Evolutionary conservation across 2,113 vertebrate species (phyloP), one percentile per base, ranked within the genome.

Genomic region (Circaetus gallicus): DNA sequence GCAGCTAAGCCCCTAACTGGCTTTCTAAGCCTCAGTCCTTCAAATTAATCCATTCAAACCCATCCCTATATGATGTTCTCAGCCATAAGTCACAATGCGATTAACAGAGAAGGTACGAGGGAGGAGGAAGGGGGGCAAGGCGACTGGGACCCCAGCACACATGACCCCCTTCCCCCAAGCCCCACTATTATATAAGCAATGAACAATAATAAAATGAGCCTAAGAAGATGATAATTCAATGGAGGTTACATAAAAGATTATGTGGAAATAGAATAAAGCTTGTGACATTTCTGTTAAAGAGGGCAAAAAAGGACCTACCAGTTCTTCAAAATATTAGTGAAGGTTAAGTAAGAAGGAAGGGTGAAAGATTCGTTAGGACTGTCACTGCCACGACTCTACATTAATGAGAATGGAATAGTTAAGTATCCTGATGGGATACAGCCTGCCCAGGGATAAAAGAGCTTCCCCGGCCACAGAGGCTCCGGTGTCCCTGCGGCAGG

Each of bases 1-100:
- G 82, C 49, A 86, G 86, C 74, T 95, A 95, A 97, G 87, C 62
- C 58, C 74, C 62, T 93, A 94, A 91, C 73, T 96, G 93, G 87
- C 93, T 93, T 96, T 88, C 84, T 91, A 90, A 97, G 89, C 82
- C 6, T 8, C 82, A 90, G 31, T 82, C 89, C 47, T 95, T 93
- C 81, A 82, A 70, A 88, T 80, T 88, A 97, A 95, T 96, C 86
- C 77, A 50, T 89, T 97, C 95, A 97, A 97, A 94, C 32, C 15
- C 59, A 94, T 73, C 81, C 87, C 71, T 52, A 4, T 70, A 55
- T 69, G 89, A 87, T 70, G 86, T 82, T 89, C 83, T 84, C 62
- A 55, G 70, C 61, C 43, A 16, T 53, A 87, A 95, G 70, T 82
- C 82, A 91, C 73, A 93, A 61, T 53, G 70, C 0, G 6, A 91